Base-by-base conservation (phyloP, 2,113 vertebrate species). In the Rousettus leschenaultii region DNA sequence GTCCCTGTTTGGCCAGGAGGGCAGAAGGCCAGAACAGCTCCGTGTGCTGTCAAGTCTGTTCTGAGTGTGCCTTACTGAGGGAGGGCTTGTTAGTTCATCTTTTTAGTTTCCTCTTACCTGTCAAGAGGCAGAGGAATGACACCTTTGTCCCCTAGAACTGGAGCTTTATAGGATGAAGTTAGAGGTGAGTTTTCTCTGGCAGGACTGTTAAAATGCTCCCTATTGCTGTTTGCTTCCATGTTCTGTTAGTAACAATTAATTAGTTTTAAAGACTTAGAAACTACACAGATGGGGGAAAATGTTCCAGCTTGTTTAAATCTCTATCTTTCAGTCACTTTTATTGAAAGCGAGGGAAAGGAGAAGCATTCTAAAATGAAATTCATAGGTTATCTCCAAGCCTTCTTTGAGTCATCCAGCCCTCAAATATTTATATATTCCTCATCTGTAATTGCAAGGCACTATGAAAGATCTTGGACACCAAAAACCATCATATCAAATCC, bases 241-340 rank as follows among this genome's bases (percentile, higher is more conserved):
- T 53, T 89, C 61, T 95, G 28, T 91, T 95, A 80, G 70, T 55
- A 80, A 38, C 71, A 70, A 51, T 94, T 84, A 86, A 66, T 91
- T 91, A 86, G 28, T 90, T 92, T 90, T 90, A 86, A 96, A 95
- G 71, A 66, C 38, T 70, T 77, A 66, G 45, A 96, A 80, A 68
- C 45, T 43, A 93, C 93, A 82, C 48, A 82, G 66, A 78, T 22
- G 48, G 63, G 45, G 84, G 8, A 13, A 68, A 92, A 78, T 48
- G 61, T 68, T 94, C 78, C 45, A 86, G 19, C 38, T 94, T 87
- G 26, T 84, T 80, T 77, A 94, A 66, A 55, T 43, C 11, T 70
- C 35, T 73, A 33, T 53, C 70, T 91, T 94, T 88, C 83, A 35
- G 45, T 86, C 21, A 71, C 26, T 89, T 93, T 77, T 83, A 66